Evolutionary conservation across 1,140 invertebrate genomes (phyloP).

Genomic region (Trigoniulus corallinus): DNA sequence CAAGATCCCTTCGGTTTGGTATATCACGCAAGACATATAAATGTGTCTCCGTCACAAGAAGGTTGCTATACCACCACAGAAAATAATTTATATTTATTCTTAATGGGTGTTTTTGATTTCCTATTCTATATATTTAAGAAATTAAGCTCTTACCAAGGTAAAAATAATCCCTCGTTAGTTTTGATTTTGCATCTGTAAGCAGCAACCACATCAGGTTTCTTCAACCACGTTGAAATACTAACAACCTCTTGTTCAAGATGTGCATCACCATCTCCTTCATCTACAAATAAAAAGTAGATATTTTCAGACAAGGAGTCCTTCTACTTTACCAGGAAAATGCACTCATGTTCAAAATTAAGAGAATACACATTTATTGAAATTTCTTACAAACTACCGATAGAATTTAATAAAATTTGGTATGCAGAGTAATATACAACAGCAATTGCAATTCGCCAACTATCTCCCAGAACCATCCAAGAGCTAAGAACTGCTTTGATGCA

Average conservation of each 20-base stretch:
- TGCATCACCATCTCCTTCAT: slow-evolving; percentile 22
- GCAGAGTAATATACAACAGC: too few relatives aligned
- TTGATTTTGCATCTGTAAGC: slow-evolving; percentile 83
- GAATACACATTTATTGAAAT: background rate
- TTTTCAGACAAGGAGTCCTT: slow-evolving; percentile 3
- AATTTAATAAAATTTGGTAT: background rate
- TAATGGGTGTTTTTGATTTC: background rate
- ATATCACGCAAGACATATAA: slow-evolving; percentile 73
- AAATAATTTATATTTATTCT: slow-evolving; percentile 4
- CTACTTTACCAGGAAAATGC: background rate
- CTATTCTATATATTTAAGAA: too few relatives aligned
- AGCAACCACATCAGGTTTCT: slow-evolving; percentile 64
- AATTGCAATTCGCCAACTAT: too few relatives aligned
- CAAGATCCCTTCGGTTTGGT: slow-evolving; percentile 49
- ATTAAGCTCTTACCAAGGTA: slow-evolving; percentile 54
- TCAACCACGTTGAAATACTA: slow-evolving; percentile 54
- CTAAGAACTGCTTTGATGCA: too few relatives aligned
- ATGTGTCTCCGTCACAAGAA: slow-evolving; percentile 75
- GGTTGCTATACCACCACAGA: slow-evolving; percentile 38
- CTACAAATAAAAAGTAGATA: background rate
- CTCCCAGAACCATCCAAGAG: too few relatives aligned
- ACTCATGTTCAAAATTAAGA: background rate
- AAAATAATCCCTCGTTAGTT: slow-evolving; percentile 66
- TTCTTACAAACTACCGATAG: background rate
- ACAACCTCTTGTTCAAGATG: slow-evolving; percentile 50